Base-by-base conservation (phyloP, 2,888 invertebrate genomes). In the Colletes collaris region DNA sequence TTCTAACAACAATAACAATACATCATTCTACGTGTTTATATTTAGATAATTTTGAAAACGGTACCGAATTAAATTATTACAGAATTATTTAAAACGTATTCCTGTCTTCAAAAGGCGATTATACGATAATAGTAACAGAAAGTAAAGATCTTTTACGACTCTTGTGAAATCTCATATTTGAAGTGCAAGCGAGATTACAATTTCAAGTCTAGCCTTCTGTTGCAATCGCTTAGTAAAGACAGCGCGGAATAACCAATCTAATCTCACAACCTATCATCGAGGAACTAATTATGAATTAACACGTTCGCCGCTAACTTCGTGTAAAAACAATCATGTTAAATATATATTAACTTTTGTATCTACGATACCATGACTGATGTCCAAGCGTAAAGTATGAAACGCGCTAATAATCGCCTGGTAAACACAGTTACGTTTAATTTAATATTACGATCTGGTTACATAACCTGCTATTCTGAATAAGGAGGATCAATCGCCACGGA, bases 231-330 rank as follows among this genome's bases (percentile, higher is more conserved):
- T 62, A 16, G 50, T 50, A 69, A 73, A 74, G 65, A 65, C 55
- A 27, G 50, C 49, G 49, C 50, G 62, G 53, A 50, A 59, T 60
- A 55, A 59, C 19, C 49, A 50, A 72, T 60, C 44, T 64, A 50
- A 68, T 79, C 63, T 79, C 63, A 53, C 68, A 53, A 62, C 55
- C 63, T 55, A 67, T 79, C 62, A 67, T 65, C 50, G 65, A 56
- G 37, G 46, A 65, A 80, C 70, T 62, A 65, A 70, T 72, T 67
- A 44, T 16, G 16, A 63, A 40, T 69, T 56, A 68, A 67, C 66
- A 35, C 56, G n/a, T 16, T 56, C 49, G 44, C 66, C 55, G 27
- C 0, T n/a, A 35, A 46, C 35, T 49, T 16, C 46, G 11, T 11
- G 11, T 49, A 44, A 49, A 46, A 49, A 60, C 46, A 46, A 46